A percentile compares a stretch with the other conserved stretches of the same genome.
phyloP scores from a whole-genome alignment of 2,888 invertebrate species.

The Limnephilus marmoratus region DNA sequence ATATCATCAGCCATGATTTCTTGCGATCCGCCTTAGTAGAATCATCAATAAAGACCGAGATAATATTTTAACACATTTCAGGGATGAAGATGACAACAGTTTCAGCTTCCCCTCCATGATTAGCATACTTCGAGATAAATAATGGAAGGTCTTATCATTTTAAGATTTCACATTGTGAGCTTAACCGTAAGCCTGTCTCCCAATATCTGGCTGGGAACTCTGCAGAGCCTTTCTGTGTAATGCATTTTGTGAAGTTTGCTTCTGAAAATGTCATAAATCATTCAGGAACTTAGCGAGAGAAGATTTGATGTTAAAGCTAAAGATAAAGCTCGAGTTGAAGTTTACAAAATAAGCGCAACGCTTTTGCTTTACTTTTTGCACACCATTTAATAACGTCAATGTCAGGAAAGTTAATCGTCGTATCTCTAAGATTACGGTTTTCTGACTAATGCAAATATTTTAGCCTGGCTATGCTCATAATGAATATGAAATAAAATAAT shows the following conservation, averaged over 20 bases:
- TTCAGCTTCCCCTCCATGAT: neutral
- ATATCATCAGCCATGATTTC: neutral
- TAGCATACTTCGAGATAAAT: constrained; percentile 12
- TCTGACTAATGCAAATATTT: neutral
- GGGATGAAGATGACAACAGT: neutral
- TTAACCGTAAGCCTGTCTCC: neutral
- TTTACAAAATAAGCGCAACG: constrained; percentile 46
- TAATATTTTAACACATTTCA: neutral
- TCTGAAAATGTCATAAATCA: constrained; percentile 61
- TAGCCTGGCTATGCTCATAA: neutral
- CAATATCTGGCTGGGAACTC: neutral
- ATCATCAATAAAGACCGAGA: neutral
- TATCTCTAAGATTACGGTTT: neutral
- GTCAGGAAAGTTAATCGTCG: neutral
- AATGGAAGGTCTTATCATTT: neutral
- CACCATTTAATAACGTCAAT: constrained; percentile 26
- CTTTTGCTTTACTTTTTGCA: neutral
- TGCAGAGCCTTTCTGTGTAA: constrained; percentile 53
- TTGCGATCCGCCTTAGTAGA: neutral
- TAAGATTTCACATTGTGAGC: neutral
- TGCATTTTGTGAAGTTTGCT: constrained; percentile 63
- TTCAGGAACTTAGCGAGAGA: constrained; percentile 47
- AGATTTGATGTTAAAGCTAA: constrained; percentile 22
- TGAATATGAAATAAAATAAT: too few relatives aligned
- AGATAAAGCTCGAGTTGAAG: constrained; percentile 3